Base-by-base conservation (phyloP, 2,113 vertebrate species). In the Equus przewalskii region DNA sequence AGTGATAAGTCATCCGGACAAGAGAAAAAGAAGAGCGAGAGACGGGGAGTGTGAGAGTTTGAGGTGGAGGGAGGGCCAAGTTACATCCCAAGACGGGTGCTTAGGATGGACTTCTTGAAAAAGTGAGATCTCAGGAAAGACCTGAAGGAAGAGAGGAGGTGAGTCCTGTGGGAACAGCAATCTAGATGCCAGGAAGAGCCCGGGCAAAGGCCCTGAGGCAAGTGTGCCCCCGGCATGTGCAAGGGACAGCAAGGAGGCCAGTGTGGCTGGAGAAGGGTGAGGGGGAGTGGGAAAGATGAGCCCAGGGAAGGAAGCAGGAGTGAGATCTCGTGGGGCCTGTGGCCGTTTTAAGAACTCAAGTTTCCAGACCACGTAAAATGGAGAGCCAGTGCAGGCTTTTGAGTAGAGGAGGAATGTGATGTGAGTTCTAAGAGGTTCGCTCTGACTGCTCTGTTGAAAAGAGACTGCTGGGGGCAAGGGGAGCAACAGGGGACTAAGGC, bases 291-390 rank as follows among this genome's bases (percentile, higher is more conserved):
- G 15, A 41, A 36, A 67, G 26, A 15, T 5, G 26, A 69, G 41
- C 22, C 54, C 3, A 0, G 56, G 6, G 69, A 44, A 82, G 33
- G 19, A 41, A 33, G 9, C 21, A 28, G 26, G 64, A 54, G 46
- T 28, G 22, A 15, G 16, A n/a, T 65, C 4, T 1, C 4, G 26
- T 21, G 28, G 30, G 22, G 4, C 4, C 21, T 9, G 5, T 1
- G 22, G 28, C 19, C 49, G 41, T 64, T 54, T 36, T 79, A 79
- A 69, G 30, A 46, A 64, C 10, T 56, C 62, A 30, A 11, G 51
- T 30, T 56, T 80, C 69, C 41, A 83, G 83, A 75, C 3, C 2
- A 1, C 67, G 41, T 30, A 65, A 26, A 81, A 46, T 33, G 49
- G 44, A 73, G 67, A 58, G 6, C 3, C 13, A 19, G 5, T 16